Evolutionary conservation across 2,113 vertebrate species (phyloP).

Genomic region (Marcusenius ussheri): DNA sequence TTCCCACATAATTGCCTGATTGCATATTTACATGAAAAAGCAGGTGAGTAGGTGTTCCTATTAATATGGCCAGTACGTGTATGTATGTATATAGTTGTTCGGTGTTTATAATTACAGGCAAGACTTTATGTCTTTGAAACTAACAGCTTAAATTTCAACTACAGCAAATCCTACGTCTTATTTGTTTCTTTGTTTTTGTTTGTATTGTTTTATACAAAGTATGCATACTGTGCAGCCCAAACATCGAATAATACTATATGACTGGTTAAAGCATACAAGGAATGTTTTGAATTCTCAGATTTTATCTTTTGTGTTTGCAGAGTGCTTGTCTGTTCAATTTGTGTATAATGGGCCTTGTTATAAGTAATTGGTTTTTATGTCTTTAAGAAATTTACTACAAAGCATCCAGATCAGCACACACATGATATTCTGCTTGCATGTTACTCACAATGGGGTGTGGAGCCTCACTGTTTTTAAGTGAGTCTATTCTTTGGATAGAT

Average conservation of each 20-base stretch:
- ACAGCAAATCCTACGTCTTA: neutral
- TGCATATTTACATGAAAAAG: neutral
- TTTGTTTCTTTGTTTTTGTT: neutral
- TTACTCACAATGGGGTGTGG: neutral
- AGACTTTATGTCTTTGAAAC: neutral
- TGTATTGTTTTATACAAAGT: neutral
- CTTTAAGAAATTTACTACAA: neutral
- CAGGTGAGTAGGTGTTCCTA: neutral
- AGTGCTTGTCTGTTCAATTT: neutral
- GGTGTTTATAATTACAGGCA: neutral
- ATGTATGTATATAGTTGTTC: neutral
- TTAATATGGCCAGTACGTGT: neutral
- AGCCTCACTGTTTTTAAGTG: neutral
- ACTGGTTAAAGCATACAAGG: neutral
- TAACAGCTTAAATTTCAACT: neutral
- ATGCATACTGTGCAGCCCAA: neutral
- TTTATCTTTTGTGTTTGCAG: neutral
- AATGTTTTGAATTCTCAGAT: neutral
- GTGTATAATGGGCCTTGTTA: neutral
- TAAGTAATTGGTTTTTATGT: neutral
- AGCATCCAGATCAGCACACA: neutral
- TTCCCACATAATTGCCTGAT: neutral
- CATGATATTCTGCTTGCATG: neutral
- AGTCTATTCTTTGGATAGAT: neutral
- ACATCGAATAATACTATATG: neutral